These are phyloP conservation scores for Caenorhabditis becei DNA, from an alignment of 2,888 invertebrate species.

Conservation along the genomic window DNA sequence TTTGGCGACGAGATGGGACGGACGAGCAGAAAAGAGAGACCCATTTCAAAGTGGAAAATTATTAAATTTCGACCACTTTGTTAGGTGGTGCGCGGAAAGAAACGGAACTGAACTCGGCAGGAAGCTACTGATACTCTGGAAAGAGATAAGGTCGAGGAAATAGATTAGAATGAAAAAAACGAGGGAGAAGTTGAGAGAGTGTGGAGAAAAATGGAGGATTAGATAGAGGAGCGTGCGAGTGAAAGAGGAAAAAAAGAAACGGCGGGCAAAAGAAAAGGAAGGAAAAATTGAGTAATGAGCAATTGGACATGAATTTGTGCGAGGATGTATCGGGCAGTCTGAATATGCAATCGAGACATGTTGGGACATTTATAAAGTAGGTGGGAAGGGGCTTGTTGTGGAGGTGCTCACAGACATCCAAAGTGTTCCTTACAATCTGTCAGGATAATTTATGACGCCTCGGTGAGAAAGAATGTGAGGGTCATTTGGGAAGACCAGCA, in stretches of 20 bases:
- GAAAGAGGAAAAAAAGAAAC: constrained; percentile 52
- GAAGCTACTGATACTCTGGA: background rate
- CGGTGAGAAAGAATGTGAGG: background rate
- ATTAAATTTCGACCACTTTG: constrained; percentile 59
- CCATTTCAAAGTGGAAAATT: constrained; percentile 38
- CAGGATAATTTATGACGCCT: background rate
- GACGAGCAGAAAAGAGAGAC: constrained; percentile 19
- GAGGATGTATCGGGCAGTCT: constrained; percentile 39
- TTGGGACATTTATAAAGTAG: background rate
- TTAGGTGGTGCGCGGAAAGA: constrained; percentile 15
- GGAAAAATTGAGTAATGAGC: constrained; percentile 49
- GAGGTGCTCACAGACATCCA: background rate
- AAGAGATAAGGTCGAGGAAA: constrained; percentile 22
- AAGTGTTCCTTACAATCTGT: constrained; percentile 1
- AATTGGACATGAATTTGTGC: constrained; percentile 48
- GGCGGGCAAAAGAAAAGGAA: constrained; percentile 20
- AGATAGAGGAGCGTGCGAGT: constrained; percentile 30
- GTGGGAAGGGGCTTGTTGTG: background rate
- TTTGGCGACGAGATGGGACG: background rate
- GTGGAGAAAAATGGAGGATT: constrained; percentile 40
- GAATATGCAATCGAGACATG: constrained; percentile 25
- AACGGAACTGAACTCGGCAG: constrained; percentile 30
- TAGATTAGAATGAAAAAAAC: constrained; percentile 17
- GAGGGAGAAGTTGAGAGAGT: constrained; percentile 29
- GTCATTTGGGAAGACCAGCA: too few relatives aligned